These are phyloP conservation scores for Eutrigla gurnardus DNA, from an alignment of 2,797 vertebrate genomes.

Conservation along the genomic window DNA sequence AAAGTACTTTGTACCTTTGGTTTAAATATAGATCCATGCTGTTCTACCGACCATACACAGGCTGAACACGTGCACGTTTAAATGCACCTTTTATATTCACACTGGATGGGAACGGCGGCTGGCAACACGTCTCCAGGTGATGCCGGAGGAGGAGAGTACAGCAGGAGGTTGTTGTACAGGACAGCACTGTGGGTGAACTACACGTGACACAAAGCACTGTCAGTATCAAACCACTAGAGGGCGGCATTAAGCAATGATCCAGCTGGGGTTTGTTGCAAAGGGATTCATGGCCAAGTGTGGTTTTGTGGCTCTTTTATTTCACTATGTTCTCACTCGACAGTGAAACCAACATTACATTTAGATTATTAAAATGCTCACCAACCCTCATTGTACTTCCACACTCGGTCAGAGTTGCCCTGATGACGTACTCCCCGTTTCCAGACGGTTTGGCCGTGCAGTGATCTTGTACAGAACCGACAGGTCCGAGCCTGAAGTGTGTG, in stretches of 20 bases:
- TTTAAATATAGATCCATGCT: background rate
- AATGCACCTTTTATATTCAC: constrained; percentile 51
- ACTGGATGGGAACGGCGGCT: constrained; percentile 29
- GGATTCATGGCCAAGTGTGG: background rate
- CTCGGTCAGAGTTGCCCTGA: constrained; percentile 40
- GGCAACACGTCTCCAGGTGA: background rate
- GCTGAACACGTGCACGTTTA: background rate
- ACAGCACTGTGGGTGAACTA: constrained; percentile 39
- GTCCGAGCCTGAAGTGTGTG: constrained; percentile 17
- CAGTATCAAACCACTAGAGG: constrained; percentile 39
- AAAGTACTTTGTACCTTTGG: background rate
- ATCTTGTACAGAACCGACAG: background rate
- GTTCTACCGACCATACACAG: background rate
- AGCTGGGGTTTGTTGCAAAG: background rate
- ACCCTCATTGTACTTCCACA: constrained; percentile 48
- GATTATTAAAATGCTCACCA: constrained; percentile 18
- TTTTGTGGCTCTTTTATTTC: background rate
- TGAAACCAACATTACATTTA: background rate
- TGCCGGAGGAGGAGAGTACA: constrained; percentile 30
- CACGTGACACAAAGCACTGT: background rate
- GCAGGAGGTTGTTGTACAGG: constrained; percentile 51
- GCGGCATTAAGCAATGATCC: constrained; percentile 22
- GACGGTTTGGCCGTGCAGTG: constrained; percentile 21
- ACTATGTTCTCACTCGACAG: background rate
- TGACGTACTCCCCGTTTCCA: constrained; percentile 14